A percentile compares a stretch with the other conserved stretches of the same genome.
These are phyloP conservation scores for Hipparchia sbordonii DNA, from an alignment of 2,888 invertebrate genomes.

Conservation along the genomic window DNA sequence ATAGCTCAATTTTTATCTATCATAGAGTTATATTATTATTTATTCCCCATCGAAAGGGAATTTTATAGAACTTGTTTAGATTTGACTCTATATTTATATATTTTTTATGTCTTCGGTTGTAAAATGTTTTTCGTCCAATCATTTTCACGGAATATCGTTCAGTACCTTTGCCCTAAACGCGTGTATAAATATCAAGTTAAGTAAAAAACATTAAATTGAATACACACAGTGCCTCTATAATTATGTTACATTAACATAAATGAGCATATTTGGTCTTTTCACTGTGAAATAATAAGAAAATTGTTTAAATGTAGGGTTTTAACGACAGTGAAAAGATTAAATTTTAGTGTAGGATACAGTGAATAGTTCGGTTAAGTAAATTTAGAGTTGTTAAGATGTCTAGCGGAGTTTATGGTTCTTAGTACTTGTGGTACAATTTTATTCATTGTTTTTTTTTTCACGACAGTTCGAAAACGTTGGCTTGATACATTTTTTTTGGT, in stretches of 20 bases:
- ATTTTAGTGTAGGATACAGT: conserved; percentile 72
- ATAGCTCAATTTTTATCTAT: conserved; percentile 78
- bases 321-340: conserved; percentile 70
- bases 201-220: conserved; percentile 64
- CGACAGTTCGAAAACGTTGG: conserved; percentile 30
- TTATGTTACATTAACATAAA: conserved; percentile 84
- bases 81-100: conserved; percentile 40
- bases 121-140: conserved; percentile 36
- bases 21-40: conserved; percentile 42
- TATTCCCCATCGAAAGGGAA: conserved; percentile 37
- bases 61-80: conserved; percentile 38
- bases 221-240: conserved; percentile 84
- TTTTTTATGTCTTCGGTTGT: conserved; percentile 37
- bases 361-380: conserved; percentile 68
- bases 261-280: conserved; percentile 78
- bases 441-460: conserved; percentile 43
- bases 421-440: conserved; percentile 65
- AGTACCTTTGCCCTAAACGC: conserved; percentile 31
- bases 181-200: conserved; percentile 44
- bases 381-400: conserved; percentile 61
- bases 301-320: conserved; percentile 23
- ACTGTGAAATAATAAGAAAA: conserved; percentile 49
- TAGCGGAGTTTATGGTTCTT: conserved; percentile 55
- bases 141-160: conserved; percentile 31
- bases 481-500: conserved; percentile 5